Evolutionary conservation across 92 coral and sea anemone species (phyloP), one percentile per base, ranked within the genome.

Genomic region (Phenganax subtilis): DNA sequence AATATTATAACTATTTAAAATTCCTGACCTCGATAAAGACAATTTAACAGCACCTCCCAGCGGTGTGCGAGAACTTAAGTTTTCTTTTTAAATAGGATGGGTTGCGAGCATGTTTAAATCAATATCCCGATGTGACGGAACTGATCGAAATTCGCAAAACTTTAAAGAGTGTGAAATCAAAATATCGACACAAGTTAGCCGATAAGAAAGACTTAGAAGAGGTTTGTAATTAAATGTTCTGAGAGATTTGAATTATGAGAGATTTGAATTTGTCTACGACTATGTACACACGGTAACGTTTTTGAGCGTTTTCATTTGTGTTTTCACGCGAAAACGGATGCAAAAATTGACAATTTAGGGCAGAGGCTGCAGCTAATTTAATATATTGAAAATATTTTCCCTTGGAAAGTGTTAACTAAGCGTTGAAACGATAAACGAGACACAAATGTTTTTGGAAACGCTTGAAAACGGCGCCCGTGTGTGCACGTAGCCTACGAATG

Each of bases 191-290:
- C 87, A 90, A 88, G 47, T 89, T 88, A 55, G 91, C 96, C 7
- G 98, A 93, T 82, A 85, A 85, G 59, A 88, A 84, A 14, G 98
- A 93, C 69, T 79, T 93, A 71, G 84, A 89, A 79, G 98, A 91
- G 97, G 97, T 89, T 73, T 7, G 85, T 8, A 37, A 37, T 59
- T 5, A 31, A 29, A 25, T 29, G 66, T 30, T 44, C 54, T 17
- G 25, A 20, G 25, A 20, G 25, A 20, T 20, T 20, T 20, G 7
- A 29, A 28, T 27, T 59, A 25, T 60, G n/a, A 60, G 54, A 10
- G 80, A 51, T 30, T 6, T 3, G 9, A 6, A 5, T 17, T 12
- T 12, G 12, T 20, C 25, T 20, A 7, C 55, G 3, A 44, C 7
- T 37, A n/a, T 69, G 56, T 70, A 2, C 53, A 70, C n/a, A n/a